phyloP scores from a whole-genome alignment of 2,113 vertebrate species.

The Natator depressus region DNA sequence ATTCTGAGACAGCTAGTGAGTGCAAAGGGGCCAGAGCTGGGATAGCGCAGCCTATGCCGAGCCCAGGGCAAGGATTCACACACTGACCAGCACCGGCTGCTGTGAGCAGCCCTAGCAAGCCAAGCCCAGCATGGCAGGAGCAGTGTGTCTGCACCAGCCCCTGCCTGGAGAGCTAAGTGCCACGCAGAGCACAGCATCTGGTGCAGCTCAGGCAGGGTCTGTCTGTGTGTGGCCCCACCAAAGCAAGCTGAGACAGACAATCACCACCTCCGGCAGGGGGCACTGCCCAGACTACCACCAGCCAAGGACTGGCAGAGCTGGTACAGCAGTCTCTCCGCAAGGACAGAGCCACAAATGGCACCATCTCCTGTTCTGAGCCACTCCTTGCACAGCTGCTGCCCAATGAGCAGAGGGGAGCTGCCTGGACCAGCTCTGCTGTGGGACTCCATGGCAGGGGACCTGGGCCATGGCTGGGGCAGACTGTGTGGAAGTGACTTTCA shows the following conservation, averaged over 20 bases:
- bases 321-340: neutral
- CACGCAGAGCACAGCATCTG: neutral
- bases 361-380: neutral
- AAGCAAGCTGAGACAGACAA: neutral
- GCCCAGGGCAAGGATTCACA: neutral
- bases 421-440: neutral
- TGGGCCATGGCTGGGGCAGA: neutral
- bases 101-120: neutral
- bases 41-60: no score
- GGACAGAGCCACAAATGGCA: neutral
- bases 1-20: neutral
- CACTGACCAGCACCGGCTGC: neutral
- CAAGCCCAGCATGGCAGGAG: no score
- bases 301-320: slow-evolving; percentile 2
- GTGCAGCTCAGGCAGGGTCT: neutral
- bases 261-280: neutral
- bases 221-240: neutral
- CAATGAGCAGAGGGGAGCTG: neutral
- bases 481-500: neutral
- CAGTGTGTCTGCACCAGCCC: neutral
- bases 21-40: neutral
- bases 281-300: neutral
- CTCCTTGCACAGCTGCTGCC: neutral
- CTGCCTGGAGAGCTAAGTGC: neutral
- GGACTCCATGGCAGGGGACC: neutral